These are phyloP conservation scores for Epinephelus moara DNA, from an alignment of 2,113 vertebrate species.

Conservation along the genomic window DNA sequence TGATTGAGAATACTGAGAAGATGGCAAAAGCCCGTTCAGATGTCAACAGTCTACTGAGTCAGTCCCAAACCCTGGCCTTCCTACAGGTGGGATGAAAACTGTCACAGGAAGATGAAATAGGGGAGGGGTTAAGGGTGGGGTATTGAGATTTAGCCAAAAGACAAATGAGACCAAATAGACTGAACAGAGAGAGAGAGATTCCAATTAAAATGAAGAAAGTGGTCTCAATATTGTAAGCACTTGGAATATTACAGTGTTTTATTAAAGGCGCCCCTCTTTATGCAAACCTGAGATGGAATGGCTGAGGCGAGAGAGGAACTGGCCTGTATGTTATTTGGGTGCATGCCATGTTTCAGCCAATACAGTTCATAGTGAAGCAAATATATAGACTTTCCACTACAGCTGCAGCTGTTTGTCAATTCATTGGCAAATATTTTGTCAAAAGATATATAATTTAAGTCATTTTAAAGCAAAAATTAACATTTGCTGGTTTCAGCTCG, in stretches of 20 bases:
- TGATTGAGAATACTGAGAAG: constrained; percentile 83
- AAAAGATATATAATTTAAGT: too few species aligned
- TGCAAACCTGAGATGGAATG: not conserved
- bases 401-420: not conserved
- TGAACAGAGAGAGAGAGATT: not conserved
- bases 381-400: not conserved
- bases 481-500: too few species aligned
- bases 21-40: constrained; percentile 79
- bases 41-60: constrained; percentile 81
- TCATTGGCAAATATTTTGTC: not conserved
- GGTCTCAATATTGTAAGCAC: not conserved
- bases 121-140: not conserved
- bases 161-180: not conserved
- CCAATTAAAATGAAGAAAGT: not conserved
- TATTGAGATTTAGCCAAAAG: not conserved
- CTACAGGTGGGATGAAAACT: constrained; percentile 85
- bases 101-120: not conserved
- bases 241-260: not conserved
- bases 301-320: not conserved
- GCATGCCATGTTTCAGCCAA: not conserved
- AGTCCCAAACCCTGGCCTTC: constrained; percentile 83
- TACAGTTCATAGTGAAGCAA: not conserved
- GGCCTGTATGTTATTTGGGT: not conserved
- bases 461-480: too few species aligned
- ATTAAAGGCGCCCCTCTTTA: not conserved